Conservation (phyloP, 1,140 invertebrate genomes). For the Schlechtendalia chinensis region DNA sequence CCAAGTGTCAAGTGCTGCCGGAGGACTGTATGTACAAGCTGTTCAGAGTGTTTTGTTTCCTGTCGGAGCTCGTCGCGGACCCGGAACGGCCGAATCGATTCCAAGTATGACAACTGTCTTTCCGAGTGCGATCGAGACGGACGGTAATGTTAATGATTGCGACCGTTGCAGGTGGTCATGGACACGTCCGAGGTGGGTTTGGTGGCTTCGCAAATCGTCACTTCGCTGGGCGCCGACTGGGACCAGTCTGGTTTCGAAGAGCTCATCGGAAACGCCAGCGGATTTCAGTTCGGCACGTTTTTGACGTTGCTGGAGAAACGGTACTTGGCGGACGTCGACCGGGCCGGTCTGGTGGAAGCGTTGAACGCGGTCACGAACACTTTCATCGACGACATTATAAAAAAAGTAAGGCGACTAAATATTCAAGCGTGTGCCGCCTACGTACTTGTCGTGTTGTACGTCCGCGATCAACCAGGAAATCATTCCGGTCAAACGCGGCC, state of each 20-base stretch:
- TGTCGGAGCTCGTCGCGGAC: constrained; percentile 67
- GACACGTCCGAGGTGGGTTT: constrained; percentile 66
- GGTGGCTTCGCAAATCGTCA: constrained; percentile 66
- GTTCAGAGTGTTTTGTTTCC: constrained; percentile 74
- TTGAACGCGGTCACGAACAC: constrained; percentile 73
- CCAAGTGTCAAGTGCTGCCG: constrained; percentile 62
- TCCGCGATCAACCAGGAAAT: too few species aligned
- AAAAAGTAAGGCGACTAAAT: constrained; percentile 66
- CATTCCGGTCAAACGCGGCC: too few species aligned
- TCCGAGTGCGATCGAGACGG: too few species aligned
- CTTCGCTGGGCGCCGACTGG: constrained; percentile 66
- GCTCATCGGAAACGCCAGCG: constrained; percentile 64
- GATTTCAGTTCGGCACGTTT: constrained; percentile 66
- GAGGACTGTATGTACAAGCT: constrained; percentile 70
- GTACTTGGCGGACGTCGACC: constrained; percentile 62
- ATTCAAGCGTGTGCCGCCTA: too few species aligned
- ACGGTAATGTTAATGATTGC: too few species aligned
- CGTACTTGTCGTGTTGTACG: too few species aligned
- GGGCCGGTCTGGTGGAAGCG: constrained; percentile 67
- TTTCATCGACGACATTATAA: constrained; percentile 78
- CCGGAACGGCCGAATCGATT: constrained; percentile 53
- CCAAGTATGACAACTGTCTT: constrained; percentile 52
- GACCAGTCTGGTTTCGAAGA: constrained; percentile 67
- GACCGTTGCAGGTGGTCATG: constrained; percentile 61
- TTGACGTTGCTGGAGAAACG: constrained; percentile 71